Evolutionary conservation across 2,113 vertebrate species (phyloP).

Genomic region (Tautogolabrus adspersus): DNA sequence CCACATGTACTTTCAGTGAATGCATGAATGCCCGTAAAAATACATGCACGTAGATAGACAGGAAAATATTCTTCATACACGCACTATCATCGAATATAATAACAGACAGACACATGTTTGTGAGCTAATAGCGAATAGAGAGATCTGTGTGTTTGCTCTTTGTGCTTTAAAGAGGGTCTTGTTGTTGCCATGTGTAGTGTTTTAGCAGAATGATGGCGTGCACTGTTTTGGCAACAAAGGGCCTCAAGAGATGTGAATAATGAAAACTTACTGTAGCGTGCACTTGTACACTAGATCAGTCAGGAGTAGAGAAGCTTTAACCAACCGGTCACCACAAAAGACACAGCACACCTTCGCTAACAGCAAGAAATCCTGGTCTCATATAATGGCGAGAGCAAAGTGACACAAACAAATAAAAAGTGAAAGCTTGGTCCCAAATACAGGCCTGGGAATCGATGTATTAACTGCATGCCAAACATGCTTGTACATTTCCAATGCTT

Average conservation of each 20-base stretch:
- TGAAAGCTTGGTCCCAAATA: too few relatives aligned
- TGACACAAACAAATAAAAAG: too few relatives aligned
- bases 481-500: too few relatives aligned
- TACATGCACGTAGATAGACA: not conserved
- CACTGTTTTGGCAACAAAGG: not conserved
- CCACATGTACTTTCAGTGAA: slow-evolving; percentile 49
- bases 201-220: not conserved
- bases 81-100: not conserved
- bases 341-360: too few relatives aligned
- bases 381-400: too few relatives aligned
- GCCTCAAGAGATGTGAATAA: not conserved
- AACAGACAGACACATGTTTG: not conserved
- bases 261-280: not conserved
- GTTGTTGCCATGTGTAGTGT: not conserved
- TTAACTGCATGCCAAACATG: too few relatives aligned
- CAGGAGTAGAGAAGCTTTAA: not conserved
- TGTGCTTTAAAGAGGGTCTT: not conserved
- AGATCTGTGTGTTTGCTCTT: slow-evolving; percentile 1
- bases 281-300: not conserved
- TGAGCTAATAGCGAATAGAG: slow-evolving; percentile 9
- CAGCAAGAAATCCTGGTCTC: too few relatives aligned
- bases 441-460: too few relatives aligned
- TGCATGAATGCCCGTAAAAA: slow-evolving; percentile 39
- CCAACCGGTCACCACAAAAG: too few relatives aligned
- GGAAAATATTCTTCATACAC: not conserved